Evolutionary conservation across 2,888 invertebrate species (phyloP).

Genomic region (Schizotus pectinicornis): DNA sequence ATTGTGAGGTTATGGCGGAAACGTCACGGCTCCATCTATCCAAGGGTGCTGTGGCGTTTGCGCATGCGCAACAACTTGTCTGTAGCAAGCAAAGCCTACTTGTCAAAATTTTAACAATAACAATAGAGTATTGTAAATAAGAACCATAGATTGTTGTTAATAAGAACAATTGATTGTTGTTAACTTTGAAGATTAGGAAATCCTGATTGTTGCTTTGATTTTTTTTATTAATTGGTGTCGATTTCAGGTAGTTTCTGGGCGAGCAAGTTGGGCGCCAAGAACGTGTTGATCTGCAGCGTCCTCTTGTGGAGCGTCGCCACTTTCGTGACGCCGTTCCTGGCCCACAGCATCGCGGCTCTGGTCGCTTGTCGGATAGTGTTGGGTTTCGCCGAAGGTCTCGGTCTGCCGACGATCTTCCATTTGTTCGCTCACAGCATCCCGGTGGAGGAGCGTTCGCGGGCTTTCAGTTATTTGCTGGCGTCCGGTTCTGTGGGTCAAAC

Average conservation of each 20-base stretch:
- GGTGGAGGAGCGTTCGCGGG: constrained; percentile 73
- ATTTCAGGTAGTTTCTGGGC: constrained; percentile 72
- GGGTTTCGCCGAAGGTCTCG: constrained; percentile 77
- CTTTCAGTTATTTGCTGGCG: constrained; percentile 75
- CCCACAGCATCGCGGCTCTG: constrained; percentile 69
- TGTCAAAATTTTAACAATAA: no score
- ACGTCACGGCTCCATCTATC: not conserved
- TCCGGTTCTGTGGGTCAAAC: constrained; percentile 79
- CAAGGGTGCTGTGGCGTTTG: not conserved
- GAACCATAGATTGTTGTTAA: no score
- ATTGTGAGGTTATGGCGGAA: no score
- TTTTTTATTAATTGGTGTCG: constrained; percentile 47
- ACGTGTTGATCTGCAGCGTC: constrained; percentile 71
- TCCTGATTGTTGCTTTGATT: no score
- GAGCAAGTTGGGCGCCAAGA: constrained; percentile 71
- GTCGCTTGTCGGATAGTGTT: constrained; percentile 69
- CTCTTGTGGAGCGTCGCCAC: constrained; percentile 77
- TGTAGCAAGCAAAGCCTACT: not conserved
- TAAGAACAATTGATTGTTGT: no score
- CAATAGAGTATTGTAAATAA: no score
- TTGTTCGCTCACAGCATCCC: constrained; percentile 76
- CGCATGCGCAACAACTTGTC: not conserved
- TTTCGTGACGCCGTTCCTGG: constrained; percentile 70
- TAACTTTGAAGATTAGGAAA: no score
- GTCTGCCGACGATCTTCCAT: constrained; percentile 77